Evolutionary conservation across 2,888 invertebrate species (phyloP).

Genomic region (Drosophila histrio): DNA sequence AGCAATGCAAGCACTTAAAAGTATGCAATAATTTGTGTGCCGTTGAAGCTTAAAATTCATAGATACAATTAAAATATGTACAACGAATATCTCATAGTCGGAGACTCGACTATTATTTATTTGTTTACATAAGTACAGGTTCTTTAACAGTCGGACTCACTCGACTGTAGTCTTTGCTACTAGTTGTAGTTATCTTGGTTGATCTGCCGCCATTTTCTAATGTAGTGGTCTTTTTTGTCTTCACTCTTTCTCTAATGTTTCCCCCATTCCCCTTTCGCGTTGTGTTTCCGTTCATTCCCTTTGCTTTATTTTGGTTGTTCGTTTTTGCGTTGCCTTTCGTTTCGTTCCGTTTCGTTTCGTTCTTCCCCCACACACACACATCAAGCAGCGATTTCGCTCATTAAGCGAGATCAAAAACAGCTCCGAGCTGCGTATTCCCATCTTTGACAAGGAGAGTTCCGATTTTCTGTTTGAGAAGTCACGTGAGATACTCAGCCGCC

Average conservation of each 20-base stretch:
- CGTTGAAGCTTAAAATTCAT: too few species aligned
- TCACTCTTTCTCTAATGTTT: conserved; percentile 43
- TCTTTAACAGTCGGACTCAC: too few species aligned
- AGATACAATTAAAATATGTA: too few species aligned
- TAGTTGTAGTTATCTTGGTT: background rate
- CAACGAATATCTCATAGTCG: too few species aligned
- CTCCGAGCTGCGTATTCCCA: conserved; percentile 86
- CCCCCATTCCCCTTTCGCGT: conserved; percentile 12
- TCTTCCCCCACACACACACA: conserved; percentile 33
- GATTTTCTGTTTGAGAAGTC: conserved; percentile 90
- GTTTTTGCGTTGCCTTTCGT: conserved; percentile 30
- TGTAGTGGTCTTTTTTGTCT: conserved; percentile 48
- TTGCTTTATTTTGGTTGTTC: conserved; percentile 43
- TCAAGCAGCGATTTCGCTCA: conserved; percentile 85
- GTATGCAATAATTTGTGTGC: too few species aligned
- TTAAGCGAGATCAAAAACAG: conserved; percentile 85
- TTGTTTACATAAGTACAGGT: too few species aligned
- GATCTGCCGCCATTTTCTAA: conserved; percentile 47
- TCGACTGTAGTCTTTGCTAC: too few species aligned
- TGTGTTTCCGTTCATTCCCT: conserved; percentile 49
- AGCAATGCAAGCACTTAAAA: too few species aligned
- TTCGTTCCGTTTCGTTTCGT: conserved; percentile 12
- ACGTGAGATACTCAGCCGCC: conserved; percentile 88
- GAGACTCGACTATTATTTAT: too few species aligned
- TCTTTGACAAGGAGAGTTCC: conserved; percentile 90